Base-by-base conservation (phyloP, 2,888 invertebrate species). In the Dastarcus helophoroides region DNA sequence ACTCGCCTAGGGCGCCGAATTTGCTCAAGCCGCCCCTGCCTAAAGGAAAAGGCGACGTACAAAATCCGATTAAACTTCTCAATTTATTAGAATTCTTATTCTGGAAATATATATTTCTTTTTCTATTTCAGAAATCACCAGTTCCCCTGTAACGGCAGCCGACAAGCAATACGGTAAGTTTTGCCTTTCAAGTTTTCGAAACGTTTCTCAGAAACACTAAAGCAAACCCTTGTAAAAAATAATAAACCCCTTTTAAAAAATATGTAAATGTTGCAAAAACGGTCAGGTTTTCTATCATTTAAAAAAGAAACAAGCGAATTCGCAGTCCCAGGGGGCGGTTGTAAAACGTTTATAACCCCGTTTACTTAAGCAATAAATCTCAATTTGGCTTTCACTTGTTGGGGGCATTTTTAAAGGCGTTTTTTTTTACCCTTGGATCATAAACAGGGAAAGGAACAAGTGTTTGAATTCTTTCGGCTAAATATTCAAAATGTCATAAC, bases 81-180 rank as follows among this genome's bases (percentile, higher is more conserved):
- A n/a, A n/a, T n/a, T n/a, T n/a, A n/a, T n/a, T n/a, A n/a, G n/a
- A n/a, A n/a, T n/a, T n/a, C n/a, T n/a, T n/a, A n/a, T n/a, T n/a
- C n/a, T n/a, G n/a, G n/a, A n/a, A n/a, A n/a, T n/a, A n/a, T n/a
- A n/a, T n/a, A n/a, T n/a, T n/a, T n/a, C n/a, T 36, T 44, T 39
- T 42, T 43, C 41, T 40, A 35, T 59, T 60, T 26, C 58, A 60
- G 60, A 58, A 40, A 46, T 54, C 17, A 45, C 51, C 14, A 50
- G 53, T 29, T 53, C 58, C 10, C 54, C 58, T 9, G 50, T 48
- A 24, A 48, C 48, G n/a, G 40, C 44, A 33, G 46, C 48, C 35
- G 51, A 60, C 36, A 52, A 53, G 43, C 51, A 58, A 46, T 60
- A 56, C 36, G 60, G 60, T 58, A 49, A 60, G 58, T 51, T 39